Base-by-base conservation (phyloP, 2,113 vertebrate species). In the Otolemur garnettii region DNA sequence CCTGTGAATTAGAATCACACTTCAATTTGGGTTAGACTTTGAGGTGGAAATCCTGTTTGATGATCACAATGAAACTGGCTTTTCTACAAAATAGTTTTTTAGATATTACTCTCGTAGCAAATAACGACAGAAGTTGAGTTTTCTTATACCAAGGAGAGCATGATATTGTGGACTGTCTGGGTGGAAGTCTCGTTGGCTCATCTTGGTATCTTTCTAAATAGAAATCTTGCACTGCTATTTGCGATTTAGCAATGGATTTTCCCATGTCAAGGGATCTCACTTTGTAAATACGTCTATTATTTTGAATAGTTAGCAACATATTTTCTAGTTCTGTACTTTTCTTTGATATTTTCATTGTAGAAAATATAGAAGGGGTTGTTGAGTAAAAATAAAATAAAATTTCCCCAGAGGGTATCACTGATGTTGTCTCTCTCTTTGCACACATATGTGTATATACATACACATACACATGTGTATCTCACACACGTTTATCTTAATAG, bases 121-220 rank as follows among this genome's bases (percentile, higher is more conserved):
- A 89, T 62, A 60, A 84, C 68, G 38, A 18, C 66, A 30, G 60
- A 60, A 53, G 30, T 18, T 42, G 14, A 81, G 2, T 84, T 84
- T 80, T 92, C 74, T 72, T 86, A 2, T 57, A 21, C 35, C 59
- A n/a, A 42, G 28, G 7, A 60, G 50, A 88, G 24, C 4, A 45
- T 71, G 45, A 7, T 26, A 45, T 75, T 87, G 82, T 86, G 19
- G 64, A 60, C 26, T 71, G 2, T 91, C 42, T 24, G n/a, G 22
- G 14, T 77, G 19, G 68, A 93, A 60, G 71, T 4, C 22, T 19
- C 19, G 12, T 6, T 68, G 30, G 5, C 17, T 82, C 87, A 90
- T 90, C 87, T 75, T 55, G 86, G 5, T 64, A 50, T 50, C 88
- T 87, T 84, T 85, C 50, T 89, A n/a, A 30, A n/a, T 89, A 50